Evolutionary conservation across 23 tunicate species (phyloP), one percentile per base, ranked within the genome.

Genomic region (Trididemnum miniatum): DNA sequence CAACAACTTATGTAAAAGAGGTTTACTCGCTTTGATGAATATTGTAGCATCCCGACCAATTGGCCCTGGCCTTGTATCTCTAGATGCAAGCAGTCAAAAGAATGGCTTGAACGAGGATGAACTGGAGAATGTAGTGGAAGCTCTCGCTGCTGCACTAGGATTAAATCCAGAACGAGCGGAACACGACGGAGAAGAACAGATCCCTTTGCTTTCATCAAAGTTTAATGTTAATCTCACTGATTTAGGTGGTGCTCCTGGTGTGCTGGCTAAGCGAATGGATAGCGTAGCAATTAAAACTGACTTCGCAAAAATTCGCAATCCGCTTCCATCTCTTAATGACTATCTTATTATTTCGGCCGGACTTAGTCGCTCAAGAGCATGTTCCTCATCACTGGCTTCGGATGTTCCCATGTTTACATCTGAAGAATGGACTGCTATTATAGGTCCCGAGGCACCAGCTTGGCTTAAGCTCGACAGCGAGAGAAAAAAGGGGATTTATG

Each of bases 11-110:
- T 37, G 75, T 30, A 76, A 66, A 0, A 31, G 3, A 37, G 90
- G 90, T 2, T 60, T 86, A 22, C 44, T 27, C 1, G 77, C 79
- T 3, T 72, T 86, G 22, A 50, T 79, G 26, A 26, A 15, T 20
- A 49, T 78, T 0, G 78, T 86, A 31, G 77, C 3, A 7, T 29
- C 71, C 20, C 22, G 51, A 18, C 34, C 64, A 20, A 28, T 25
- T 1, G 28, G 5, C 26, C 32, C 65, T 22, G 90, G 90, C 63
- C 36, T 86, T 2, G 35, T 34, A 35, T 60, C 39, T 20, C 74
- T 91, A 57, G 97, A 91, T 76, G 79, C 81, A 29, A 91, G 90
- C 72, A 51, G 82, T 76, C 97, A 91, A 64, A 91, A 86, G 29
- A 51, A 76, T 33, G 36, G 81, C 2, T 51, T 81, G 24, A 49